These are phyloP conservation scores for Anthrax anthrax DNA, from an alignment of 2,888 invertebrate species.

Conservation along the genomic window DNA sequence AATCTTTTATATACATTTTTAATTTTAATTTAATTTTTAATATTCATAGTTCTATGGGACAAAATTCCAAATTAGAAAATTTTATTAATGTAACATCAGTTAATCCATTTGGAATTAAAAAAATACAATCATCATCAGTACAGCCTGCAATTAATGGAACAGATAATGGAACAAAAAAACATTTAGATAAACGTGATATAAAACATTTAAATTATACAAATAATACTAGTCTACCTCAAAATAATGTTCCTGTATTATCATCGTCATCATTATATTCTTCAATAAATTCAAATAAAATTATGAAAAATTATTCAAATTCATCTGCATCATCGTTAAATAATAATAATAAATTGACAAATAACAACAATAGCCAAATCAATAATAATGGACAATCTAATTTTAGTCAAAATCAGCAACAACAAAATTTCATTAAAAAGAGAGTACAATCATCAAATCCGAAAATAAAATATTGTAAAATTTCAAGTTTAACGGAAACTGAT, in stretches of 20 bases:
- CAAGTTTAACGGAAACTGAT: background rate
- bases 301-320: background rate
- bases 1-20: no score
- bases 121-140: background rate
- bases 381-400: background rate
- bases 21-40: no score
- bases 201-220: no score
- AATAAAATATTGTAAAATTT: conserved; percentile 10
- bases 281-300: no score
- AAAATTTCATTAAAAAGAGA: conserved; percentile 4
- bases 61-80: conserved; percentile 4
- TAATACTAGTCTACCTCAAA: background rate
- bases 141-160: no score
- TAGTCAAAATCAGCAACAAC: background rate
- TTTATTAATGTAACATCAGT: conserved; percentile 7
- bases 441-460: conserved; percentile 5
- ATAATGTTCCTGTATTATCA: background rate
- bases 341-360: background rate
- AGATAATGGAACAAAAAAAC: no score
- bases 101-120: background rate
- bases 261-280: no score
- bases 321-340: background rate
- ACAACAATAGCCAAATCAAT: background rate
- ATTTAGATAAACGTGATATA: no score
- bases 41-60: background rate